Percentiles rank a stretch among this genome's conserved stretches.
These are phyloP conservation scores for honey bee (Apis mellifera) DNA, from an alignment of 1,140 invertebrate species.

Conservation along the genomic window DNA sequence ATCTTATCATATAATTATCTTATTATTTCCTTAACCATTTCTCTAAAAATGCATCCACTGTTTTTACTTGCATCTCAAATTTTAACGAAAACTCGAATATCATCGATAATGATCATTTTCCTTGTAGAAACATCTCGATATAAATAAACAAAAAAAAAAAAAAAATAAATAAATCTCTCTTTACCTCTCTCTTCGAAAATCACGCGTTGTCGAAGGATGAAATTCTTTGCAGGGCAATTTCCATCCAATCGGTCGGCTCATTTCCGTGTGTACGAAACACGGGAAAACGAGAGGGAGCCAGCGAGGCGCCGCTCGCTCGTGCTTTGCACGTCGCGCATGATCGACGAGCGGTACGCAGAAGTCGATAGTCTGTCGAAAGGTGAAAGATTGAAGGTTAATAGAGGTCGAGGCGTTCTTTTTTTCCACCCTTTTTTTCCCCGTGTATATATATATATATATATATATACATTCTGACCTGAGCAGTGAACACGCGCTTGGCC, in stretches of 20 bases:
- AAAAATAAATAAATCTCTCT: no score
- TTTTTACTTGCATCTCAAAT: no score
- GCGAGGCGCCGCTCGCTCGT: not conserved
- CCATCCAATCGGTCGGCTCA: not conserved
- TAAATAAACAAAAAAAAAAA: no score
- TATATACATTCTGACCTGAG: constrained; percentile 1
- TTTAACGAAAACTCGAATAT: no score
- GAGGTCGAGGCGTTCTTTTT: constrained; percentile 49
- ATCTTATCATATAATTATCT: no score
- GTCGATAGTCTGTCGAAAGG: constrained; percentile 59
- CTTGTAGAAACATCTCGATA: no score
- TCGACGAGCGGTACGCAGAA: constrained; percentile 59
- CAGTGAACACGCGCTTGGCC: constrained; percentile 3
- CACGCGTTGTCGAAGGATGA: not conserved
- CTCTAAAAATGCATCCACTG: no score
- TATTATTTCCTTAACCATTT: no score
- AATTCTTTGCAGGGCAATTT: not conserved
- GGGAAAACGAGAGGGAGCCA: constrained; percentile 10
- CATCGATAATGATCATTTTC: no score
- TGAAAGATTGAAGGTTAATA: constrained; percentile 69
- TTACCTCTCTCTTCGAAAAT: no score
- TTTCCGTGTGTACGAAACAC: constrained; percentile 32
- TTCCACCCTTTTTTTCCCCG: no score
- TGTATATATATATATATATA: no score
- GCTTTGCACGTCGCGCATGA: constrained; percentile 37